phyloP scores from a whole-genome alignment of 2,888 invertebrate genomes.

The Heliconius ismenius region DNA sequence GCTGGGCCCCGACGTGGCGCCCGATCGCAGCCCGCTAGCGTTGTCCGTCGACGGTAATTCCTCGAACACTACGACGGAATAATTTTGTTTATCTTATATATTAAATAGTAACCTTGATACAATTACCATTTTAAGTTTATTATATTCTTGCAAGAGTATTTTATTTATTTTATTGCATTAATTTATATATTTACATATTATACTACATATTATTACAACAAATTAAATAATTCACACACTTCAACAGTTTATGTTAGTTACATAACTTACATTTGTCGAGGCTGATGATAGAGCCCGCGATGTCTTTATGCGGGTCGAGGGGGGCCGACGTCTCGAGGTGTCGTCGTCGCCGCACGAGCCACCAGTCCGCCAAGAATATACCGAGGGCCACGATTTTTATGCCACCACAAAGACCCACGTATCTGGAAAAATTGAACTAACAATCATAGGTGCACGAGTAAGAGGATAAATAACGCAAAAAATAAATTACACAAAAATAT shows the following conservation, averaged over 20 bases:
- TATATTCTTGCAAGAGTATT: too few species aligned
- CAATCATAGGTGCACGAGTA: background rate
- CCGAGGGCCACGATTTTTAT: slow-evolving; percentile 93
- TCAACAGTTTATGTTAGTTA: background rate
- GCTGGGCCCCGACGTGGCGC: slow-evolving; percentile 67
- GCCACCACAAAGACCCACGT: slow-evolving; percentile 93
- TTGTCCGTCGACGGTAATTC: slow-evolving; percentile 84
- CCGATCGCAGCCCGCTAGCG: slow-evolving; percentile 74
- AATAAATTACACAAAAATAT: too few species aligned
- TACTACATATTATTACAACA: too few species aligned
- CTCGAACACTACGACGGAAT: slow-evolving; percentile 84
- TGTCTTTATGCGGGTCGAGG: slow-evolving; percentile 82
- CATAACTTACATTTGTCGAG: slow-evolving; percentile 89
- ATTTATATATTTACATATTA: too few species aligned
- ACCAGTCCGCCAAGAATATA: slow-evolving; percentile 94
- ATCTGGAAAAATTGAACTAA: slow-evolving; percentile 76
- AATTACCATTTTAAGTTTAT: too few species aligned
- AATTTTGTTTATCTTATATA: background rate
- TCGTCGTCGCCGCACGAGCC: slow-evolving; percentile 89
- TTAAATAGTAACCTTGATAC: too few species aligned
- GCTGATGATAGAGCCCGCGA: slow-evolving; percentile 90
- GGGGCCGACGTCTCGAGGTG: slow-evolving; percentile 83
- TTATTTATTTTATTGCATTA: too few species aligned
- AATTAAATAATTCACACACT: background rate
- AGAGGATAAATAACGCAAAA: too few species aligned